Base-by-base conservation (phyloP, 1,140 invertebrate genomes). In the Drosophila insularis region DNA sequence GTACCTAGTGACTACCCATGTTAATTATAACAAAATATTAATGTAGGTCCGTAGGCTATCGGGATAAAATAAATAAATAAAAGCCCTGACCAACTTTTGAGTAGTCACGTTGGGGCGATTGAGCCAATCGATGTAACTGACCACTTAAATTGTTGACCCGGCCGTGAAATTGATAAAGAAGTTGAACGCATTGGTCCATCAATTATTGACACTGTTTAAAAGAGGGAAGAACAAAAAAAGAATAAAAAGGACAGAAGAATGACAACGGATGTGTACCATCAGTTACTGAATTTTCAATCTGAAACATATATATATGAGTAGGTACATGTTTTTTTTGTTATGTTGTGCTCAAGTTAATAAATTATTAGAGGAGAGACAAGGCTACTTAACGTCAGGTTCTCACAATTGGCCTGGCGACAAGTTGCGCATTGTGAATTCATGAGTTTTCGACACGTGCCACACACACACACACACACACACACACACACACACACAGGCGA, bases 341-440 rank as follows among this genome's bases (percentile, higher is more conserved):
- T 56, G 39, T 61, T 32, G 43, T 17, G 10, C 4, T 13, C 10
- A 21, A 50, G n/a, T 31, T 65, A 50, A 76, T 84, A 66, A 84
- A 80, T 80, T 80, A 84, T 85, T 74, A 50, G 43, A 21, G 10
- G 43, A 67, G 37, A 54, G 66, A 32, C 59, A 68, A 75, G 66
- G 69, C 81, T 74, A 84, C 81, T 85, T 85, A 85, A 78, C 66
- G 77, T 66, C 66, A 43, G 54, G 63, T 50, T 68, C 50, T 37
- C 39, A 50, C 50, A n/a, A 14, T 46, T 40, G 69, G 59, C 71
- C 65, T 81, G 81, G 27, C 78, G 81, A 84, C 81, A 86, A 84
- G 74, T 81, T 64, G 67, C 40, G 54, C 79, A 86, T 84, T 84
- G 81, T 74, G 81, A 85, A 84, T 84, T 84, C 81, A 84, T 84